Evolutionary conservation across 1,140 invertebrate species (phyloP).

Genomic region (Penaeus vannamei): DNA sequence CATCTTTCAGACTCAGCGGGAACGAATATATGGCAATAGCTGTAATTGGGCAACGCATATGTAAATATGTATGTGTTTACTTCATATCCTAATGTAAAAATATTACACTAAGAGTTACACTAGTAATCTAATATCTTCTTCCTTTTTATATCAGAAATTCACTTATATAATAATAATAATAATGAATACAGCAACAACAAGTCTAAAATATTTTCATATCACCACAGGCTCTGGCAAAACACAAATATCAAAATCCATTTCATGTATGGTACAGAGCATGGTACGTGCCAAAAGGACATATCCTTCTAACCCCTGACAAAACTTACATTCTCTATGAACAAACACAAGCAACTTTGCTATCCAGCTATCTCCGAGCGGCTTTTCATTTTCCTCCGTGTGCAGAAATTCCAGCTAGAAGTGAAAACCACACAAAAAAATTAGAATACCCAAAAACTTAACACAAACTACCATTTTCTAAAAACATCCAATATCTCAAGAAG

Average conservation of each 20-base stretch:
- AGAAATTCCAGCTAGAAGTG: conserved; percentile 79
- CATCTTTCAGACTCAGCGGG: conserved; percentile 63
- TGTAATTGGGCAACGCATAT: neutral
- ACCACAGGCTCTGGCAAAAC: no score
- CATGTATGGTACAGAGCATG: no score
- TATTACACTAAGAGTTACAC: neutral
- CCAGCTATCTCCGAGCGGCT: conserved; percentile 75
- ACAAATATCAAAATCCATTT: no score
- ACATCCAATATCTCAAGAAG: no score
- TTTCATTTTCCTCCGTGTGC: conserved; percentile 78
- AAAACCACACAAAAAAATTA: conserved; percentile 76
- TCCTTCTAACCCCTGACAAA: conserved; percentile 36
- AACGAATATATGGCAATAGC: conserved; percentile 69
- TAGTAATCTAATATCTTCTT: no score
- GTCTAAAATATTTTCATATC: conserved; percentile 20
- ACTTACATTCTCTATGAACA: conserved; percentile 85
- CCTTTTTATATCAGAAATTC: no score
- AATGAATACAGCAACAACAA: neutral
- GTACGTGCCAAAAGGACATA: neutral
- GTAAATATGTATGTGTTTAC: no score
- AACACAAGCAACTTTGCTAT: conserved; percentile 82
- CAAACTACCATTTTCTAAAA: no score
- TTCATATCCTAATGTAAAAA: neutral
- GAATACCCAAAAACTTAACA: no score
- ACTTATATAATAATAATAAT: no score